Conservation (phyloP, 2,113 vertebrate species). For the Brienomyrus brachyistius region DNA sequence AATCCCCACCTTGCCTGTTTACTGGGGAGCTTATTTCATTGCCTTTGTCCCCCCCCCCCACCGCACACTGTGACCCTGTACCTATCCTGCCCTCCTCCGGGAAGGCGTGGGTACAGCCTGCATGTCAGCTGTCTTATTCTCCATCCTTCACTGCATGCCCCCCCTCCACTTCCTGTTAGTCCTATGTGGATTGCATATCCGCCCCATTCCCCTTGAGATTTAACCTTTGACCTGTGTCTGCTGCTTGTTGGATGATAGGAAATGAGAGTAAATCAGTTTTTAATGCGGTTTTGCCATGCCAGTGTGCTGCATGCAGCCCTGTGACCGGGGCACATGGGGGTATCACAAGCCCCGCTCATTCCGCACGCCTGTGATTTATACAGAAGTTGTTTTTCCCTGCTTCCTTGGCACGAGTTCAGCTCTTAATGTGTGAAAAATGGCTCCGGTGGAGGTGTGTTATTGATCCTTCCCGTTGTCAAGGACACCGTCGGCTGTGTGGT, state of each 20-base stretch:
- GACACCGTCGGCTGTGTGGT: background rate
- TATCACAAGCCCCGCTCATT: background rate
- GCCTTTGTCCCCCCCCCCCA: slow-evolving; percentile 26
- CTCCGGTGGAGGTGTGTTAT: background rate
- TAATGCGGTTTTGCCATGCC: background rate
- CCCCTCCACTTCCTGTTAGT: background rate
- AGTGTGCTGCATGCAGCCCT: background rate
- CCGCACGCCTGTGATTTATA: background rate
- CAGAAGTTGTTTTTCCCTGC: background rate
- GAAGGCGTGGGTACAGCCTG: background rate
- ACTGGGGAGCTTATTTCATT: background rate
- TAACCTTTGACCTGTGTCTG: background rate
- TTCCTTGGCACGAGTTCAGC: background rate
- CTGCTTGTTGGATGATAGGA: background rate
- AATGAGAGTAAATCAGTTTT: background rate
- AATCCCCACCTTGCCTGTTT: background rate
- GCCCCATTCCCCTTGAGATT: background rate
- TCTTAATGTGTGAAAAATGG: background rate
- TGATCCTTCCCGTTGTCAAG: background rate
- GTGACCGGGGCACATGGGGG: background rate
- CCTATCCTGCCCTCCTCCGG: slow-evolving; percentile 34
- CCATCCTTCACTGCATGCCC: background rate
- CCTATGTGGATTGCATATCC: background rate
- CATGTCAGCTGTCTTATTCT: slow-evolving; percentile 12
- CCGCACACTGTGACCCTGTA: slow-evolving; percentile 42